Evolutionary conservation across 2,888 invertebrate species (phyloP), one percentile per base, ranked within the genome.

Genomic region (Melangyna quadrimaculata): DNA sequence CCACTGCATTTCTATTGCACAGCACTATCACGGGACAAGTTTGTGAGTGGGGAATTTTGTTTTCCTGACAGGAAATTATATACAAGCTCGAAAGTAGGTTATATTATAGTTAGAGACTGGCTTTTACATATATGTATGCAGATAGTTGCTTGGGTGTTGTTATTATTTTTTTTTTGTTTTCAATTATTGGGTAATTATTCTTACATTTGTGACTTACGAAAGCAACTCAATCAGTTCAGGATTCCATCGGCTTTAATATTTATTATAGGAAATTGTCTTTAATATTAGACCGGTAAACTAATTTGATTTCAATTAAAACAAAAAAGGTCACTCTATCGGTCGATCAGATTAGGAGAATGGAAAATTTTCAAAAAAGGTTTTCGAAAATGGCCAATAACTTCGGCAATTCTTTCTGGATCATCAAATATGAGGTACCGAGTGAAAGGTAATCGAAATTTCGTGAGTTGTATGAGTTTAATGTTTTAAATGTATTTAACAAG

Each of bases 41-140:
- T 82, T 73, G 43, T 43, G 32, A 59, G 53, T 43, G 65, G 65
- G 55, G 53, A 73, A 22, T 51, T 74, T 63, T 63, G 65, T 67
- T 82, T 82, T 82, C 72, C 81, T 75, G 77, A 45, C 81, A 67
- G 57, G 77, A 77, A 82, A 81, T 65, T 74, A 69, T 63, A 71
- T 61, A 48, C 45, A 45, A 72, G 48, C 63, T 74, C 45, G 53
- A 74, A 80, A 80, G 61, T 75, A 48, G 80, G 63, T 74, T 67
- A 59, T 74, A 57, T 32, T 32, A 55, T 51, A 48, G 14, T 9
- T 43, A 53, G 37, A 19, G 29, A 57, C 43, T 72, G 40, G 27
- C 27, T n/a, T 48, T 51, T 32, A 29, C 19, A 27, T 59, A 43
- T 27, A n/a, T 48, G 1, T 24, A 59, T 79, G 61, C 69, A 73